Evolutionary conservation across 2,888 invertebrate species (phyloP), one percentile per base, ranked within the genome.

Genomic region (Lagria hirta): DNA sequence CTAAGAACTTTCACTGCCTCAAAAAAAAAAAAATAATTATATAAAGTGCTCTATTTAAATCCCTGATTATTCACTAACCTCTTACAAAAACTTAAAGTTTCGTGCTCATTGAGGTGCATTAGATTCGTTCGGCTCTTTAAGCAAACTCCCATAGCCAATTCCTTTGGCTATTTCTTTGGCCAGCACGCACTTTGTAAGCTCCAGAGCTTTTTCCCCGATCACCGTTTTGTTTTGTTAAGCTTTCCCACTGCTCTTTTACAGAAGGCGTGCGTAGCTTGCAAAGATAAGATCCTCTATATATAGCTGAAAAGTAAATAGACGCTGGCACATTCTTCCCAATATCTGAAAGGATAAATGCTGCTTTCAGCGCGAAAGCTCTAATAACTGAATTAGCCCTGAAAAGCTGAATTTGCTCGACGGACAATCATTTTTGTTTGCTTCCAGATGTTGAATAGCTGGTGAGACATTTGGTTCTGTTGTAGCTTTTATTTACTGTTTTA

Each of bases 181-280:
- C 35, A 32, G 50, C 43, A 48, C 47, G 43, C 50, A 48, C 33
- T 40, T 27, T 38, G 36, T 43, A 35, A 44, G 26, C 43, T 41
- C 27, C 41, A 38, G 35, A 34, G 47, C 47, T 38, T 43, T 55
- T 49, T 48, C 56, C 40, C 44, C 43, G 48, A 49, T 47, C 41
- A 52, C 55, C 54, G 55, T 57, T 58, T 58, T 57, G 56, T 58
- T 57, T 55, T 54, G 55, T 57, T 58, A 57, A 57, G 55, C 55
- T 46, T 45, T 51, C 43, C 48, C 48, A 23, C 35, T 34, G 42
- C 41, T 50, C 43, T 52, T 35, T 49, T 45, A 41, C 38, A 22
- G 37, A 34, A 20, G 47, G 37, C 58, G 58, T 58, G 56, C 42
- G 44, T 30, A 38, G 58, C 49, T 48, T 58, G 32, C 49, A 13